These are phyloP conservation scores for Aphelenchoides besseyi DNA, from an alignment of 1,140 invertebrate genomes.

Conservation along the genomic window DNA sequence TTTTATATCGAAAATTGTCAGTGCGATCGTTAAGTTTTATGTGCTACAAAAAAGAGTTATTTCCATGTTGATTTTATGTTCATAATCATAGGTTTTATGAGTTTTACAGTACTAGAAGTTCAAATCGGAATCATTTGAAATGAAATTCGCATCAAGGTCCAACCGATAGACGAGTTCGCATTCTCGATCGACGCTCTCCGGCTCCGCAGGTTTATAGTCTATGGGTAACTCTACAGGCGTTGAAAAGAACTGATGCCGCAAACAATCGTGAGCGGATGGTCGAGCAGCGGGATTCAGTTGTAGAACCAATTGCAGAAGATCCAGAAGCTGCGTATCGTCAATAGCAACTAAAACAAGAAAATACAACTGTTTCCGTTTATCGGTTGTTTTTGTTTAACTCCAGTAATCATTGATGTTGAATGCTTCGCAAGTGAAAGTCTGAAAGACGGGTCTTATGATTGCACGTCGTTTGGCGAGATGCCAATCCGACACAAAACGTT, in stretches of 20 bases:
- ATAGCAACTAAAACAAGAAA: not conserved
- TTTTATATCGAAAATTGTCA: too few species aligned
- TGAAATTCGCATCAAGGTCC: not conserved
- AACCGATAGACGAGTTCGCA: not conserved
- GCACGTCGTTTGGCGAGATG: not conserved
- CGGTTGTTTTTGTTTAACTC: not conserved
- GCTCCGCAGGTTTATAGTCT: not conserved
- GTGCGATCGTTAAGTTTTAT: not conserved
- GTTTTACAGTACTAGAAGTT: not conserved
- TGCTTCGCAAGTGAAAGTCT: too few species aligned
- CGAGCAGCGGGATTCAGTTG: slow-evolving; percentile 4
- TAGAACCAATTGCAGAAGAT: not conserved
- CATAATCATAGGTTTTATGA: not conserved
- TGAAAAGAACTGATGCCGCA: not conserved
- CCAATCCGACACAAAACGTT: not conserved
- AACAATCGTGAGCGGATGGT: not conserved
- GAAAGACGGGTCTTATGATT: too few species aligned
- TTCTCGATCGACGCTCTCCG: not conserved
- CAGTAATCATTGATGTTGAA: not conserved
- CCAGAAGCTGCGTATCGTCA: not conserved
- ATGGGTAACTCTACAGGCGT: not conserved
- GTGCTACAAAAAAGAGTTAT: not conserved
- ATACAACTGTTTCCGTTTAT: not conserved
- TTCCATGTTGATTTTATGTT: not conserved
- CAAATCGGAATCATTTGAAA: not conserved